Evolutionary conservation across 1,140 invertebrate species (phyloP).

Genomic region (Drosophila arizonae): DNA sequence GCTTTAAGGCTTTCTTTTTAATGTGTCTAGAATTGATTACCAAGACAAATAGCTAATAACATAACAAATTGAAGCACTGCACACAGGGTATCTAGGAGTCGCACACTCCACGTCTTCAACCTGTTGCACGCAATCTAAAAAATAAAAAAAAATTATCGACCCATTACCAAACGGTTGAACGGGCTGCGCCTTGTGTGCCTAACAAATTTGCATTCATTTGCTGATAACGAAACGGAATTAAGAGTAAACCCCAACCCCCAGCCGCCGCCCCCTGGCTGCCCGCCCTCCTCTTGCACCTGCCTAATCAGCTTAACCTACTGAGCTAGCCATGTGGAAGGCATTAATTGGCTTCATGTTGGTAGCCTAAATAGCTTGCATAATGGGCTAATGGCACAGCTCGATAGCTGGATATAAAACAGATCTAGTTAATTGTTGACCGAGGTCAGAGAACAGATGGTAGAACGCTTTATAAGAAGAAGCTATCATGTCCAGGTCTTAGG

Average conservation of each 20-base stretch:
- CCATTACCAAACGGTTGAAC: slow-evolving; percentile 17
- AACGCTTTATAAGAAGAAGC: too few species aligned
- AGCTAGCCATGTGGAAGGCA: neutral
- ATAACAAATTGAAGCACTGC: neutral
- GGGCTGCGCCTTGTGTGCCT: slow-evolving; percentile 18
- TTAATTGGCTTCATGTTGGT: neutral
- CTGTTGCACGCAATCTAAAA: slow-evolving; percentile 44
- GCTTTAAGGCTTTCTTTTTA: too few species aligned
- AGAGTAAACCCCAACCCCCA: neutral
- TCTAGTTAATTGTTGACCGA: neutral
- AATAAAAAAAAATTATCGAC: slow-evolving; percentile 31
- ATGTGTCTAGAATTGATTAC: too few species aligned
- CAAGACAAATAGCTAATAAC: neutral
- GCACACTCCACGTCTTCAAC: slow-evolving; percentile 17
- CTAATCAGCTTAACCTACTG: slow-evolving; percentile 36
- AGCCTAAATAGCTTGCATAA: neutral
- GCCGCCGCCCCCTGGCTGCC: neutral
- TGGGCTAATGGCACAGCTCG: neutral
- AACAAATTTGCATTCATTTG: slow-evolving; percentile 47
- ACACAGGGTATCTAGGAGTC: neutral
- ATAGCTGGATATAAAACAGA: neutral
- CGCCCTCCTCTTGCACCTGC: neutral
- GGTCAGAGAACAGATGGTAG: neutral
- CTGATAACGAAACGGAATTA: slow-evolving; percentile 31
- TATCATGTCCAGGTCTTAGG: too few species aligned